Conservation (phyloP, 2,888 invertebrate species). For the Arctia plantaginis region DNA sequence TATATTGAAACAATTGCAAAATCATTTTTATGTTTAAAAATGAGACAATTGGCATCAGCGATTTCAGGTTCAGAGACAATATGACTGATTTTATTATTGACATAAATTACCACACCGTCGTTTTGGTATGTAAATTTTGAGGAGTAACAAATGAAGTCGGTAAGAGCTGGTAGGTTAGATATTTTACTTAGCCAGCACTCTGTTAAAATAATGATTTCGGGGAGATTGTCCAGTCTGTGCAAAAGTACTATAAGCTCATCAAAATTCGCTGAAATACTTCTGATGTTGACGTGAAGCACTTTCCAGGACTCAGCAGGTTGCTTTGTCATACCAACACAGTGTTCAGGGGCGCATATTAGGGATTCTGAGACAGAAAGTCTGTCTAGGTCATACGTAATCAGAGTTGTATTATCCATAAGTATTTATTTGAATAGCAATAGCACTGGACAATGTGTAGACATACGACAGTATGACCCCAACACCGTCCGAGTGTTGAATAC, state of each 20-base stretch:
- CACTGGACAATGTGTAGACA: too few relatives aligned
- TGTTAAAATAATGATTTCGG: background rate
- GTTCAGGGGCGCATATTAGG: background rate
- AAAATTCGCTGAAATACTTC: background rate
- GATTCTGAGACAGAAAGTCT: background rate
- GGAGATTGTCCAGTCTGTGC: background rate
- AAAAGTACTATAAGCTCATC: background rate
- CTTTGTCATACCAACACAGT: background rate
- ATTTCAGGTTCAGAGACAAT: background rate
- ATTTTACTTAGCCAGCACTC: too few relatives aligned
- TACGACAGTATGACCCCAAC: too few relatives aligned
- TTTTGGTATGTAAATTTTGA: conserved; percentile 6
- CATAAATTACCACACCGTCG: conserved; percentile 7
- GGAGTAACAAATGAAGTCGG: background rate
- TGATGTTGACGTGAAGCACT: conserved; percentile 1
- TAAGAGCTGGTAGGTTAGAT: background rate
- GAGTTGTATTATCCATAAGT: too few relatives aligned
- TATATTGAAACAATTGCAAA: conserved; percentile 2
- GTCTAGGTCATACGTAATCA: background rate
- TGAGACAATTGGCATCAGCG: background rate
- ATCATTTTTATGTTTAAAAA: background rate
- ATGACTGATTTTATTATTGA: too few relatives aligned
- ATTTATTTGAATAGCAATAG: too few relatives aligned
- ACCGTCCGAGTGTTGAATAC: too few relatives aligned
- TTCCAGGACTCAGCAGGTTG: background rate